Evolutionary conservation across 2,113 vertebrate genomes (phyloP).

Genomic region (Sisor rabdophorus): DNA sequence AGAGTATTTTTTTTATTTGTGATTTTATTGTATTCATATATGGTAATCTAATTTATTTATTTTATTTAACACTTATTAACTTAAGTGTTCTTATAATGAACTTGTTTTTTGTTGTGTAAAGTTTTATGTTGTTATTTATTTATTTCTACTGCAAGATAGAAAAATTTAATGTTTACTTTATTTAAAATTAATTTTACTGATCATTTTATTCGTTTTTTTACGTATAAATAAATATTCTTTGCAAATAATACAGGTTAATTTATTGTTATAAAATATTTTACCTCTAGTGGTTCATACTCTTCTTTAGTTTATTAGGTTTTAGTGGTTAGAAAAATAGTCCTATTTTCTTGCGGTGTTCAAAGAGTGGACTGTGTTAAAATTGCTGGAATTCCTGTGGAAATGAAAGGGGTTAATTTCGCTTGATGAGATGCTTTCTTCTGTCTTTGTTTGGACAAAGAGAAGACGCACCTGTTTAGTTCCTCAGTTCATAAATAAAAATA

Average conservation of each 20-base stretch:
- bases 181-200: not conserved
- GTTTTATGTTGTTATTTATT: no score
- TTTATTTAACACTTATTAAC: no score
- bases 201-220: not conserved
- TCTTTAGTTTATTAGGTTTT: not conserved
- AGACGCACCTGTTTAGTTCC: not conserved
- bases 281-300: not conserved
- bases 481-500: not conserved
- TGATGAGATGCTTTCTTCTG: not conserved
- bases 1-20: no score
- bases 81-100: no score
- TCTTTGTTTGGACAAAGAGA: not conserved
- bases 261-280: not conserved
- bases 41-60: not conserved
- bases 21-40: no score
- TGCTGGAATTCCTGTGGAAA: constrained; percentile 51
- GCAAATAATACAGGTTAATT: no score
- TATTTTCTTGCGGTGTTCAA: not conserved
- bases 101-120: no score
- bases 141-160: no score
- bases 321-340: not conserved
- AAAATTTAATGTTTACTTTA: not conserved
- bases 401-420: constrained; percentile 22
- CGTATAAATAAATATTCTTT: not conserved
- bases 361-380: constrained; percentile 3